Evolutionary conservation across 92 coral and sea anemone genomes (phyloP), one percentile per base, ranked within the genome.

Genomic region (Nematostella vectensis): DNA sequence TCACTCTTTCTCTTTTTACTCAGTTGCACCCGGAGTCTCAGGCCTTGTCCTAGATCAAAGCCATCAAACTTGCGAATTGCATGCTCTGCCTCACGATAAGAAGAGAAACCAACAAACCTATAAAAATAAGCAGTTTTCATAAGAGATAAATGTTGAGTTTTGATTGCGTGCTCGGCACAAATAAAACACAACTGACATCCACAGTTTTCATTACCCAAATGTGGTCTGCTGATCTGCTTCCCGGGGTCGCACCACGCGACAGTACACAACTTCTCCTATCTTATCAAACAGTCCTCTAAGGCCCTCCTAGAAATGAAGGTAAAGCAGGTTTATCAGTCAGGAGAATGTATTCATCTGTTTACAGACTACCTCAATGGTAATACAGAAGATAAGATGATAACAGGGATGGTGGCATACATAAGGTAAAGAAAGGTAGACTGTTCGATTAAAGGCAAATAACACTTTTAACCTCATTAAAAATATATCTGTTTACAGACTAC

Each of bases 61-160:
- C 85, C 82, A 76, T 85, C 88, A 49, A 76, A 85, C 51, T 44
- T 69, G 17, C 79, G 84, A 4, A 85, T 81, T 3, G 84, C 95
- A 44, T 67, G 51, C 1, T 72, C 79, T 26, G 95, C 95, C 26
- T 85, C 88, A 54, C 70, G 61, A 74, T 72, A 64, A 3, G 81
- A 48, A 17, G 60, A 33, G 26, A 62, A 85, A 56, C 80, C 79
- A 15, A 85, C 76, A 72, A 85, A 85, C 2, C 95, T 85, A 40
- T 31, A 61, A 63, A 16, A 19, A 20, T 2, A 8, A 36, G 9
- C 18, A 4, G 12, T 22, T 2, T 6, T 25, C 25, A 9, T 18
- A 48, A 28, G 20, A 4, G 28, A 21, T 15, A 17, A 44, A 22
- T 20, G 20, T n/a, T n/a, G n/a, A n/a, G n/a, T n/a, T n/a, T n/a